Conservation (phyloP, 2,888 invertebrate genomes). For the Oasisia sp. region DNA sequence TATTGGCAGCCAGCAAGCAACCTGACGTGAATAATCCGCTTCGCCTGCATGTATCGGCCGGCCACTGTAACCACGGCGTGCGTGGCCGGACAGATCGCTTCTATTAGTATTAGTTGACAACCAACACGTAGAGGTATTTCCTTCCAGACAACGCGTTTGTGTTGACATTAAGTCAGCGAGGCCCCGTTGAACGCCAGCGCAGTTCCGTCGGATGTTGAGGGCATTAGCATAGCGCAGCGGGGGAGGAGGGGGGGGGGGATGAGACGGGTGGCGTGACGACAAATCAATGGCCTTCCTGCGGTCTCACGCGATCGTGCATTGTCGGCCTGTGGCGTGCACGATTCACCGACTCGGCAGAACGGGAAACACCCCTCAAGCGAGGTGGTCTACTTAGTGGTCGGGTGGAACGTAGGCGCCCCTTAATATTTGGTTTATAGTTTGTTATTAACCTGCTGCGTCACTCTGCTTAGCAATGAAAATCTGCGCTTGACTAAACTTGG, state of each 20-base stretch:
- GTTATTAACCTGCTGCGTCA: too few relatives aligned
- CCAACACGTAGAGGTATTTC: background rate
- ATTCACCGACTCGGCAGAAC: background rate
- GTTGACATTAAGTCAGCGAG: constrained; percentile 8
- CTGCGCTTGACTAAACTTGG: too few relatives aligned
- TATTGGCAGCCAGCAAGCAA: background rate
- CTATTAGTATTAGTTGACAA: background rate
- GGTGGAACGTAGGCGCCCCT: too few relatives aligned
- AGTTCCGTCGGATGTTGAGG: background rate
- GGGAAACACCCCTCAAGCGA: background rate
- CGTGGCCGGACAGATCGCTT: background rate
- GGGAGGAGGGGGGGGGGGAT: background rate
- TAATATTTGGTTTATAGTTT: too few relatives aligned
- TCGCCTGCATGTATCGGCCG: background rate
- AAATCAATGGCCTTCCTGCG: background rate
- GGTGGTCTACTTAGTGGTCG: too few relatives aligned
- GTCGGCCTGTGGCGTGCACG: background rate
- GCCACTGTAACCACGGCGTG: background rate
- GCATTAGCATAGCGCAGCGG: background rate
- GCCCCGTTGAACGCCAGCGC: background rate
- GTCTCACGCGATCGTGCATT: background rate
- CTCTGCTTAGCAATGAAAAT: too few relatives aligned
- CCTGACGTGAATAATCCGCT: background rate
- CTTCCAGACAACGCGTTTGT: background rate
- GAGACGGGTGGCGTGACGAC: background rate